Conservation (phyloP, 2,113 vertebrate species). For the Hyaena hyaena region DNA sequence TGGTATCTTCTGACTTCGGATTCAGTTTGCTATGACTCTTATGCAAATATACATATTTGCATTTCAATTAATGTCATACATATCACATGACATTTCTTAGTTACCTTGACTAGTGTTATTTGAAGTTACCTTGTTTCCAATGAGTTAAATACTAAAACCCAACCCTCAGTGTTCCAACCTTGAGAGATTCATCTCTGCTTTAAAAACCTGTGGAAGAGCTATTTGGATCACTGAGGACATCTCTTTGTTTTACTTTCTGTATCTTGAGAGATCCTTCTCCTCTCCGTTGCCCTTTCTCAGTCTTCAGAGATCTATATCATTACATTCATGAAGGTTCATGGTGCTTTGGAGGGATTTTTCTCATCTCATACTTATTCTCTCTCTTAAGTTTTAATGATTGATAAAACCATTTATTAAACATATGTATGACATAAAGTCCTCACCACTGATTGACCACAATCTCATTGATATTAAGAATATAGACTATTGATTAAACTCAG, state of each 20-base stretch:
- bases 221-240: background rate
- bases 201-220: background rate
- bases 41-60: background rate
- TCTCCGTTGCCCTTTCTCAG: background rate
- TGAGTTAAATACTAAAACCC: background rate
- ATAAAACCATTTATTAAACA: background rate
- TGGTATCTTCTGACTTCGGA: background rate
- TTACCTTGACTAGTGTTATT: background rate
- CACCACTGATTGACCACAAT: background rate
- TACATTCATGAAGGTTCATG: background rate
- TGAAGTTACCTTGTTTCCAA: background rate
- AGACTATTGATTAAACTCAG: conserved; percentile 24
- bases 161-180: background rate
- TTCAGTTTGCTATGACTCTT: background rate
- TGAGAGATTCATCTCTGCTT: background rate
- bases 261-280: background rate
- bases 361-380: background rate
- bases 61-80: background rate
- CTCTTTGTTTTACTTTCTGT: background rate
- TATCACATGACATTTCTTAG: background rate
- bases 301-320: background rate
- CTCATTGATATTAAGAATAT: conserved; percentile 1
- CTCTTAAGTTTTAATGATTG: background rate
- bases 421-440: background rate
- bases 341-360: background rate